Conservation (phyloP, 2,113 vertebrate species). For the Caretta caretta region DNA sequence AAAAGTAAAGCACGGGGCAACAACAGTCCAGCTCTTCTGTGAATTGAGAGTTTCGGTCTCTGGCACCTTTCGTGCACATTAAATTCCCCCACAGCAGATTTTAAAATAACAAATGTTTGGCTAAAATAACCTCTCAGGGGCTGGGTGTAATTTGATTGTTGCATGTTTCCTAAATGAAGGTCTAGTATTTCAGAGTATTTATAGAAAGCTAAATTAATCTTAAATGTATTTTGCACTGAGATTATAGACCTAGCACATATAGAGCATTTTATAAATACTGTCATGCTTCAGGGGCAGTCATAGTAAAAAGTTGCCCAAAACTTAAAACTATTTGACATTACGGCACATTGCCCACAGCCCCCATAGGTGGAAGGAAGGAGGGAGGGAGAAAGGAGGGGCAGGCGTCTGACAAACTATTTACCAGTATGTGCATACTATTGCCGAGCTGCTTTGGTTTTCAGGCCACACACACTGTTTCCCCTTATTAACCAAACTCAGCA, state of each 20-base stretch:
- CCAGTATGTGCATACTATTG: not conserved
- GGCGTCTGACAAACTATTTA: not conserved
- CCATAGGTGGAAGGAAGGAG: not conserved
- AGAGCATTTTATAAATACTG: not conserved
- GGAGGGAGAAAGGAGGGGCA: not conserved
- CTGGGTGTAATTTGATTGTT: not conserved
- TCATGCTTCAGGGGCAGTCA: not conserved
- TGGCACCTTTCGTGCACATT: accelerated
- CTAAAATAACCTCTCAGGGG: not conserved
- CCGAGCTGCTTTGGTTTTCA: not conserved
- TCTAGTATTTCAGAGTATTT: not conserved
- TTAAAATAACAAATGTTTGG: not conserved
- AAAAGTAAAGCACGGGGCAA: not conserved
- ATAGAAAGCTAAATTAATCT: not conserved
- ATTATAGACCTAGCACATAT: not conserved
- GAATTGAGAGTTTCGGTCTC: not conserved
- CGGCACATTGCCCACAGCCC: not conserved
- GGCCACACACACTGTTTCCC: not conserved
- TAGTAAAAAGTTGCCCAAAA: not conserved
- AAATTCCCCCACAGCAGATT: accelerated
- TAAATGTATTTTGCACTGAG: not conserved
- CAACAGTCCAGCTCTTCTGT: not conserved
- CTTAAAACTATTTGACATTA: conserved; percentile 6
- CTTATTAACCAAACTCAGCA: not conserved
- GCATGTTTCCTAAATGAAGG: not conserved